A percentile compares a stretch with the other conserved stretches of the same genome.
Evolutionary conservation across 2,113 vertebrate species (phyloP).

Genomic region (Pterocles burchelli): DNA sequence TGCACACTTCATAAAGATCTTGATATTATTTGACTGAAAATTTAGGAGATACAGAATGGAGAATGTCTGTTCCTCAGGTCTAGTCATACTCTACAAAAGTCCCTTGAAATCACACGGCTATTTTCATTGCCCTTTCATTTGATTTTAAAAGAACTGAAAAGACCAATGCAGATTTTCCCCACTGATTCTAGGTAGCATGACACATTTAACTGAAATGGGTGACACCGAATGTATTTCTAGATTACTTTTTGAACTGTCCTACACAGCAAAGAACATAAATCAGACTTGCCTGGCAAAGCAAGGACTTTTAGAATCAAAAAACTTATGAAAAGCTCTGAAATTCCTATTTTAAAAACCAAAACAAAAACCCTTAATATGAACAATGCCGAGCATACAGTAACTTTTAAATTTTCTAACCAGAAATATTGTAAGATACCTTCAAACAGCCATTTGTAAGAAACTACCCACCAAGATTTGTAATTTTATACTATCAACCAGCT

Average conservation of each 20-base stretch:
- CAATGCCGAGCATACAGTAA: not conserved
- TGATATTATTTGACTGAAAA: not conserved
- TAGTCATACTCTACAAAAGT: not conserved
- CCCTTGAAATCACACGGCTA: not conserved
- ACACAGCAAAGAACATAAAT: not conserved
- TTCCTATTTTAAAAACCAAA: not conserved
- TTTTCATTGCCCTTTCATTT: not conserved
- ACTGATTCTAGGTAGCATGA: not conserved
- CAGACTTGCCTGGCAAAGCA: not conserved
- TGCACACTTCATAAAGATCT: not conserved
- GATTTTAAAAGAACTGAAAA: not conserved
- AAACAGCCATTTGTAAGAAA: not conserved
- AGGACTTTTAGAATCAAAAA: not conserved
- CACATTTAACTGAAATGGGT: not conserved
- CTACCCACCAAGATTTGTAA: not conserved
- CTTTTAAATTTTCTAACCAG: not conserved
- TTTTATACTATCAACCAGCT: not conserved
- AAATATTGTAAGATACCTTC: not conserved
- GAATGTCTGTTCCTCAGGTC: not conserved
- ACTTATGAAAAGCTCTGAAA: not conserved
- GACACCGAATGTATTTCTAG: not conserved
- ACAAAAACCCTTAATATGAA: not conserved
- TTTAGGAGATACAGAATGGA: not conserved
- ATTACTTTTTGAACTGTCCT: not conserved
- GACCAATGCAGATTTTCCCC: not conserved